A percentile compares a stretch with the other conserved stretches of the same genome.
Conservation (phyloP, 92 coral and sea anemone species). For the Bergia puertoricense region DNA sequence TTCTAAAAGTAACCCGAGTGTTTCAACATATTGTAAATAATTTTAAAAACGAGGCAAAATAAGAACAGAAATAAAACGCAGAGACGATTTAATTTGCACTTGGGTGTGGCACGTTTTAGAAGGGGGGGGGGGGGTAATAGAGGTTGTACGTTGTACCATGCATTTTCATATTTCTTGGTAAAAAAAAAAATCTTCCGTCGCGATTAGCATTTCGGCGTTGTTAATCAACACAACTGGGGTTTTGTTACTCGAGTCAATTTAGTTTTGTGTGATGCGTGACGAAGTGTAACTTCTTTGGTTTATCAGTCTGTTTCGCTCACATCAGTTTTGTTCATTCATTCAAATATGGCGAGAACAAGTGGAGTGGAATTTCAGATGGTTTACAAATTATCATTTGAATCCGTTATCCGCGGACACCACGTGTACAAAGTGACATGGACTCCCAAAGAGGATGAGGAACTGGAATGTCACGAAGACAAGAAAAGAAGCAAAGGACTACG, state of each 20-base stretch:
- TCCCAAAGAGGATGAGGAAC: slow-evolving; percentile 5
- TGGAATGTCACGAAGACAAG: slow-evolving; percentile 17
- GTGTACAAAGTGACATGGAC: slow-evolving; percentile 14
- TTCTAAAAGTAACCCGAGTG: slow-evolving; percentile 19
- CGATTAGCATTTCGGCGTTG: slow-evolving; percentile 8
- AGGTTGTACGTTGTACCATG: slow-evolving; percentile 9
- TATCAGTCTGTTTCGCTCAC: not conserved
- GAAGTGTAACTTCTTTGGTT: slow-evolving; percentile 1
- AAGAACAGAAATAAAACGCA: slow-evolving; percentile 16
- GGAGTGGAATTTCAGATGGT: slow-evolving; percentile 16
- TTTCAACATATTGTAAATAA: slow-evolving; percentile 2
- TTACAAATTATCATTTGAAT: slow-evolving; percentile 13
- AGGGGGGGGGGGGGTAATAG: slow-evolving; percentile 5
- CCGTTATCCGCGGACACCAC: slow-evolving; percentile 8
- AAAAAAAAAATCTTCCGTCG: not conserved
- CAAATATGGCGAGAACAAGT: slow-evolving; percentile 10
- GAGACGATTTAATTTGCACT: slow-evolving; percentile 18
- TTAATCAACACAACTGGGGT: not conserved
- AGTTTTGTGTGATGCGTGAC: slow-evolving; percentile 1
- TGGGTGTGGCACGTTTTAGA: slow-evolving; percentile 2
- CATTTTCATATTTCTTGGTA: slow-evolving; percentile 10
- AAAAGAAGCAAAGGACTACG: not conserved
- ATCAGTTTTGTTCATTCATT: slow-evolving; percentile 9
- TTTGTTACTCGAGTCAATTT: not conserved
- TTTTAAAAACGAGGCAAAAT: slow-evolving; percentile 11